Base-by-base conservation (phyloP, 1,140 invertebrate species). In the Cotesia typhae region DNA sequence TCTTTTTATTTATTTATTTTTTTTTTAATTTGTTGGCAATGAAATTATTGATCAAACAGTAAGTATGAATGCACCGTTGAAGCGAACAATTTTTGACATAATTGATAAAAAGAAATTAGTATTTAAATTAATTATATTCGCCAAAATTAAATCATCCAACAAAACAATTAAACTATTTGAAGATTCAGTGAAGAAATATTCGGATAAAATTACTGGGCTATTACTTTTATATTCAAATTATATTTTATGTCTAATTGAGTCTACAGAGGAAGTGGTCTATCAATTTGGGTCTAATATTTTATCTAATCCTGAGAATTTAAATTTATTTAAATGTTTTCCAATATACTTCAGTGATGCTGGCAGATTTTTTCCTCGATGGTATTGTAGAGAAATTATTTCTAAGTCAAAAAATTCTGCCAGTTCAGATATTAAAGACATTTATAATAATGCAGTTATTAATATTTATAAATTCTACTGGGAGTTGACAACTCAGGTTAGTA, bases 281-380 rank as follows among this genome's bases (percentile, higher is more conserved):
- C 20, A 68, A 60, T 35, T 67, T 6, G 73, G 71, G 36, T 36
- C 20, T n/a, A n/a, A 71, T 38, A 65, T 73, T 9, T 51, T 71
- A 4, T 64, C 35, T 12, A 53, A 70, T 12, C 17, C 67, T 3
- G 64, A 71, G 7, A 14, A 38, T n/a, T 41, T 73, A 17, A 47
- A 36, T 14, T 36, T 67, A 14, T 67, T 67, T 9, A 76, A 66
- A 55, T 73, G 53, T 64, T 67, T 76, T 68, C 68, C 68, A 5
- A 52, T 73, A n/a, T 64, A 76, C 64, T 47, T 64, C 14, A 57
- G 36, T 17, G 65, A 64, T 0, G 59, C 28, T 12, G 60, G 59
- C 7, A 59, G 74, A 71, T 73, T 76, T 67, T 73, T 76, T 14
- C 10, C 38, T 12, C 65, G 61, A 55, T 76, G 74, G 74, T 73